phyloP scores from a whole-genome alignment of 1,140 invertebrate genomes.

The Aphaenogaster rudis region DNA sequence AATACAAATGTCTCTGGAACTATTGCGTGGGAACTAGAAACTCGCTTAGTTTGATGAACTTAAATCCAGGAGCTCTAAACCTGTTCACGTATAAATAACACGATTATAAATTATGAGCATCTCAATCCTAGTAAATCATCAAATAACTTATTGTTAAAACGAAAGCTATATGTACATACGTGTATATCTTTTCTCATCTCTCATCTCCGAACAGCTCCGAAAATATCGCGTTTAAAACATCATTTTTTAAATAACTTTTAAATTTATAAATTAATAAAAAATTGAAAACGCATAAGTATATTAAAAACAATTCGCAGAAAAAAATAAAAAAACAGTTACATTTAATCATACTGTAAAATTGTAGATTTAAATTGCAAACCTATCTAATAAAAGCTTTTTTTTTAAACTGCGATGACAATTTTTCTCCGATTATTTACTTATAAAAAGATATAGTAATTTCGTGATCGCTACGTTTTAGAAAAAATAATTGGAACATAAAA shows the following conservation, averaged over 20 bases:
- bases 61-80: background rate
- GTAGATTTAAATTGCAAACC: background rate
- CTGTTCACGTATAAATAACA: constrained; percentile 21
- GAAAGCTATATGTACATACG: background rate
- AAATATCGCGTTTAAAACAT: background rate
- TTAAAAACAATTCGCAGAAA: background rate
- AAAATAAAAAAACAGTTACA: background rate
- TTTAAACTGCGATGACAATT: background rate
- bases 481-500: background rate
- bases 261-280: background rate
- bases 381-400: background rate
- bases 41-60: background rate
- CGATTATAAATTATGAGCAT: constrained; percentile 5
- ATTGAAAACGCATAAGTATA: background rate
- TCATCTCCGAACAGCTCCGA: background rate
- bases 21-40: constrained; percentile 28
- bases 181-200: background rate
- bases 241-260: constrained; percentile 1
- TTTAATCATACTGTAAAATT: background rate
- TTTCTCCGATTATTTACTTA: background rate
- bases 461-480: background rate
- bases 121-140: background rate
- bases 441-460: background rate
- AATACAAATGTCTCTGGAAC: constrained; percentile 20
- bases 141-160: background rate